Evolutionary conservation across 2,797 vertebrate genomes (phyloP).

Genomic region (Molossus alvarezi): DNA sequence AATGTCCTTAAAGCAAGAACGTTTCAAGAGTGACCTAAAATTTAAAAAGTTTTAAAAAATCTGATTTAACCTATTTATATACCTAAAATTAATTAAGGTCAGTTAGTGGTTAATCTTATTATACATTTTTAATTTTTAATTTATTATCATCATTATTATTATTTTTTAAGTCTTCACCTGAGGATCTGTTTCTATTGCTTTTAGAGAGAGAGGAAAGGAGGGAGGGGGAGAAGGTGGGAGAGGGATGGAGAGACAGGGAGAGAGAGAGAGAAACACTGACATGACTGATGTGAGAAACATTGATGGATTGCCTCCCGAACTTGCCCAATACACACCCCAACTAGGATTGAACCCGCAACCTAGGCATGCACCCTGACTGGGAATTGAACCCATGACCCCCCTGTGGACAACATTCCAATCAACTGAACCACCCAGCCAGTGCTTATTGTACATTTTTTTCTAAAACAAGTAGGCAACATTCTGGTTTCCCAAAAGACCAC

Average conservation of each 20-base stretch:
- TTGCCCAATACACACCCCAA: no score
- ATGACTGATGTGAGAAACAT: background rate
- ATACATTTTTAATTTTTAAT: background rate
- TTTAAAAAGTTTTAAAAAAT: conserved; percentile 54
- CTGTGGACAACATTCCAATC: background rate
- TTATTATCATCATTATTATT: background rate
- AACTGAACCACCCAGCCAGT: background rate
- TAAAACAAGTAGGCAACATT: conserved; percentile 65
- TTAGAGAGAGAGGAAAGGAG: background rate
- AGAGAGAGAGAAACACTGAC: background rate
- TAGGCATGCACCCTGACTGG: background rate
- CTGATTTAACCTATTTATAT: conserved; percentile 38
- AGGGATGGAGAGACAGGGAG: no score
- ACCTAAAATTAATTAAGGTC: conserved; percentile 45
- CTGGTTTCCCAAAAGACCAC: background rate
- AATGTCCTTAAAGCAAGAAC: conserved; percentile 50
- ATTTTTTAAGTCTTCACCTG: background rate
- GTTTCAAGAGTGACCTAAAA: conserved; percentile 60
- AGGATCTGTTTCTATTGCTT: background rate
- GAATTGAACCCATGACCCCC: background rate
- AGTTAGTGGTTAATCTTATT: conserved; percentile 65
- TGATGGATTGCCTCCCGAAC: background rate
- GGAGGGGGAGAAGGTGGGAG: background rate
- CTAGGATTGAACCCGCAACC: no score
- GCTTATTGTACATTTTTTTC: conserved; percentile 64